Conservation (phyloP, 2,888 invertebrate species). For the Prostheceraeus crozeri region DNA sequence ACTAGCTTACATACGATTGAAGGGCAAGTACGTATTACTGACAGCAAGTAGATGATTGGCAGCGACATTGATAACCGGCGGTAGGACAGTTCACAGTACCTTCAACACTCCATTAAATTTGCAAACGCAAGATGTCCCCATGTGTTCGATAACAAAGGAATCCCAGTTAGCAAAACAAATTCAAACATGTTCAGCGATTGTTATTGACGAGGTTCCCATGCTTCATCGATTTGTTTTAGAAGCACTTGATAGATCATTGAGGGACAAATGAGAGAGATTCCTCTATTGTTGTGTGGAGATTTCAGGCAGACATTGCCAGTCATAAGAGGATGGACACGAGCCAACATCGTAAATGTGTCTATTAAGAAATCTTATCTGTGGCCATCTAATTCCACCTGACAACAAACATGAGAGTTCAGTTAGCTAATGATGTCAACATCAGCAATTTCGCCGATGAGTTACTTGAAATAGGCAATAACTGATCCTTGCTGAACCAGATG, state of each 20-base stretch:
- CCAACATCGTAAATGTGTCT: no score
- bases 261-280: conserved; percentile 41
- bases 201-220: conserved; percentile 34
- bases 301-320: conserved; percentile 40
- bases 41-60: conserved; percentile 58
- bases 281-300: conserved; percentile 39
- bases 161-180: neutral
- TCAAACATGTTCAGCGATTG: conserved; percentile 29
- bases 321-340: conserved; percentile 34
- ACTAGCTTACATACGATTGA: no score
- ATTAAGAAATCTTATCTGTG: no score
- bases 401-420: no score
- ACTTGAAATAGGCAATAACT: no score
- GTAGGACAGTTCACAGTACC: conserved; percentile 43
- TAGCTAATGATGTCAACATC: no score
- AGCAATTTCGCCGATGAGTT: no score
- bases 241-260: conserved; percentile 47
- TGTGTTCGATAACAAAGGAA: conserved; percentile 26
- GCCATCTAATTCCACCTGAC: no score
- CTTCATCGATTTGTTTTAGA: conserved; percentile 43
- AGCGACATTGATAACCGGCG: conserved; percentile 55
- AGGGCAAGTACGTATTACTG: no score
- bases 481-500: no score
- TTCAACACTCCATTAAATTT: conserved; percentile 38
- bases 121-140: neutral